Evolutionary conservation across 2,797 vertebrate genomes (phyloP), one percentile per base, ranked within the genome.

Genomic region (Petrocephalus schoutedeni): DNA sequence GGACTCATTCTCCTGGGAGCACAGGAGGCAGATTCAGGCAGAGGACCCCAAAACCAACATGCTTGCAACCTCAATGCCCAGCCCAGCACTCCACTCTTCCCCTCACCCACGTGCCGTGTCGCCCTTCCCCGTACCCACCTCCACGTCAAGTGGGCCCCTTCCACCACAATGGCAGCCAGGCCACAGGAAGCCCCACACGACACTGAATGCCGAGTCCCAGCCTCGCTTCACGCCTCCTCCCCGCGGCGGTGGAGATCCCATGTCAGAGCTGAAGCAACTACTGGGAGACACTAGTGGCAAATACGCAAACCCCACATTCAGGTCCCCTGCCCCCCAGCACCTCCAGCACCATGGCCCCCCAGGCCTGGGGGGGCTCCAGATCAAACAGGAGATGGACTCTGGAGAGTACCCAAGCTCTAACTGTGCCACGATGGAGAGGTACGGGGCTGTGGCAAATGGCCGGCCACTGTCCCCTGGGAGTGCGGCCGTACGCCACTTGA

Each of bases 241-340:
- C 90, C 93, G 92, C 36, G 91, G 89, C 91, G 93, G 93, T 19
- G 95, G 93, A 7, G 97, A 99, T 91, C 98, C 98, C 80, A 98
- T 98, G 97, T 96, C 97, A 0, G 97, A 98, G 92, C 96, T 99
- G 90, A 98, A 98, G 92, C 98, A 99, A 89, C 94, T 99, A 85
- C 94, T 99, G 89, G 97, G 97, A 71, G 96, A 96, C 0, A 93
- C 95, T 9, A 94, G 93, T 89, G 95, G 95, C 0, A 97, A 98
- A 90, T 97, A 97, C 89, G 94, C 94, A 91, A 95, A 94, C 88
- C 91, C 94, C 0, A 93, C 95, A 90, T 99, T 98, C 90, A 98
- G 97, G 92, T 94, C 95, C 90, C 97, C 97, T 0, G 93, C 95
- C 0, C 92, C 92, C 8, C 94, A 95, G 74, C 95, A 94, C 19